Evolutionary conservation across 2,888 invertebrate genomes (phyloP).

Genomic region (Ornithoptera priamus): DNA sequence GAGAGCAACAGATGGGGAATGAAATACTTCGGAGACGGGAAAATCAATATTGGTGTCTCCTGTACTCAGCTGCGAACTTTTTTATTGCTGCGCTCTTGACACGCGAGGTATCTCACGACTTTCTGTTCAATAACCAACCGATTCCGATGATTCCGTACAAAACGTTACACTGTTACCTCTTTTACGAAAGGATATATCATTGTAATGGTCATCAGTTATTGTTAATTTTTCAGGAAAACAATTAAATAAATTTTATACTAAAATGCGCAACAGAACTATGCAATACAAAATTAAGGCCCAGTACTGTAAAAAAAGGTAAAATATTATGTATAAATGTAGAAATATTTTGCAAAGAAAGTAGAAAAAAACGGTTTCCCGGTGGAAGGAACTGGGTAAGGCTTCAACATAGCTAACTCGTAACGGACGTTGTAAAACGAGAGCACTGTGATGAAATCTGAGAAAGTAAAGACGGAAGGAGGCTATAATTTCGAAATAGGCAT

Average conservation of each 20-base stretch:
- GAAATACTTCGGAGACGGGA: constrained; percentile 67
- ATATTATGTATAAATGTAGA: neutral
- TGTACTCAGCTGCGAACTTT: constrained; percentile 56
- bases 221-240: neutral
- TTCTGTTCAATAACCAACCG: constrained; percentile 30
- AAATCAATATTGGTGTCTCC: constrained; percentile 74
- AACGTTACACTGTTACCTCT: neutral
- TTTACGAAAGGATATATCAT: too few species aligned
- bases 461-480: constrained; percentile 36
- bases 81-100: constrained; percentile 52
- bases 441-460: constrained; percentile 36
- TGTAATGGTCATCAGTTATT: neutral
- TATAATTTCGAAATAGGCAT: constrained; percentile 31
- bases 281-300: neutral
- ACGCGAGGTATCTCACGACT: constrained; percentile 48
- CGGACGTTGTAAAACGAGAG: constrained; percentile 47
- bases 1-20: constrained; percentile 78
- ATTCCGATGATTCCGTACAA: constrained; percentile 14
- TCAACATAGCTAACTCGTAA: constrained; percentile 37
- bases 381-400: constrained; percentile 37
- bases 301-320: neutral
- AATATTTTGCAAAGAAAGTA: constrained; percentile 25
- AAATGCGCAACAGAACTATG: neutral
- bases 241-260: neutral
- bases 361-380: constrained; percentile 29